A percentile compares a stretch with the other conserved stretches of the same genome.
Evolutionary conservation across 2,797 vertebrate genomes (phyloP).

Genomic region (Catostomus latipinnis): DNA sequence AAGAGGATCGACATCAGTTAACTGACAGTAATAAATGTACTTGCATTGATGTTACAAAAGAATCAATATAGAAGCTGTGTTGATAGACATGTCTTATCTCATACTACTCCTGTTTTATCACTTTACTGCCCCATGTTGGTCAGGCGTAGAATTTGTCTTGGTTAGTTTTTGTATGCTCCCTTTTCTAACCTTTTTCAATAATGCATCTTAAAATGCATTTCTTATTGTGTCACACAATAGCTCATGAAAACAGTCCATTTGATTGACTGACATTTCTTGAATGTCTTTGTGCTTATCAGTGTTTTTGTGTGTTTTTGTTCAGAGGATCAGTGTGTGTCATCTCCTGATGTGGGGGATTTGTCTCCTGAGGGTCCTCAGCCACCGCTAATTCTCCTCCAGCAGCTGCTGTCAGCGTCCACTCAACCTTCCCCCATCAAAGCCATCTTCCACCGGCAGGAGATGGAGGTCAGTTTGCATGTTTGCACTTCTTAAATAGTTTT

Average conservation of each 20-base stretch:
- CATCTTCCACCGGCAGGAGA: slow-evolving; percentile 94
- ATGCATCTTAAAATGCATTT: too few relatives aligned
- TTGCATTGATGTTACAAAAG: too few relatives aligned
- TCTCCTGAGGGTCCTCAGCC: slow-evolving; percentile 96
- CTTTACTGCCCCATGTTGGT: not conserved
- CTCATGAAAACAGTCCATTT: not conserved
- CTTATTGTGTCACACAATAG: not conserved
- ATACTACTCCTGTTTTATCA: not conserved
- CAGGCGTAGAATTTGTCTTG: not conserved
- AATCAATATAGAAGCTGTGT: not conserved
- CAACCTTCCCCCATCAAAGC: slow-evolving; percentile 98
- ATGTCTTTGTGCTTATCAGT: too few relatives aligned
- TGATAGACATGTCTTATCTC: not conserved
- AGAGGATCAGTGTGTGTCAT: slow-evolving; percentile 88
- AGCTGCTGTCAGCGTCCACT: slow-evolving; percentile 91
- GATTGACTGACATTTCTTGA: not conserved
- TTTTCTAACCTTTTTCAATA: not conserved
- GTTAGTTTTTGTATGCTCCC: not conserved
- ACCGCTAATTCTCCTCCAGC: slow-evolving; percentile 94
- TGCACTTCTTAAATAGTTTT: not conserved
- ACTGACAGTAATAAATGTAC: slow-evolving; percentile 22
- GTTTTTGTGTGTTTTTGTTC: slow-evolving; percentile 31
- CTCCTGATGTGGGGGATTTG: slow-evolving; percentile 91
- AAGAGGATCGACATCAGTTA: slow-evolving; percentile 4
- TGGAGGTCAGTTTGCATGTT: slow-evolving; percentile 83